phyloP scores from a whole-genome alignment of 2,888 invertebrate genomes.

The Polyommatus icarus region DNA sequence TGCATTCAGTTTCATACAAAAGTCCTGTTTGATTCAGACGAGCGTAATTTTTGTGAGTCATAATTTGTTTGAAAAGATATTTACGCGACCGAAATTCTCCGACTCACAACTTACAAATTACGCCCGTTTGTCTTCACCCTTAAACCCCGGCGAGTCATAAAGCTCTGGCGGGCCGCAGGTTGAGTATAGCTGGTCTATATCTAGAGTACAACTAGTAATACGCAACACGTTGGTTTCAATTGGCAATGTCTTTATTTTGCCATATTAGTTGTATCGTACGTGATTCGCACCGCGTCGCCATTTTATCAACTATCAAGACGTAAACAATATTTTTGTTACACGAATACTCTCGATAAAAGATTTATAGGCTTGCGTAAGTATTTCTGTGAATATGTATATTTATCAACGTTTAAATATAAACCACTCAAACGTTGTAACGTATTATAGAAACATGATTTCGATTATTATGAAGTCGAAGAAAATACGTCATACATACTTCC shows the following conservation, averaged over 20 bases:
- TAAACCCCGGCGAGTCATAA: too few relatives aligned
- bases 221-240: neutral
- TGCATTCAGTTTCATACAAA: too few relatives aligned
- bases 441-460: neutral
- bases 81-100: too few relatives aligned
- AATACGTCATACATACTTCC: neutral
- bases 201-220: neutral
- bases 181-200: neutral
- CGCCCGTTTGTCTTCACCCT: too few relatives aligned
- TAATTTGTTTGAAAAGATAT: too few relatives aligned
- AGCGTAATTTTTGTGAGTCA: too few relatives aligned
- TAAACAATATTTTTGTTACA: slow-evolving; percentile 2
- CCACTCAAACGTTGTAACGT: neutral
- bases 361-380: neutral
- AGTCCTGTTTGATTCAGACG: too few relatives aligned
- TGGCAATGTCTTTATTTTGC: slow-evolving; percentile 6
- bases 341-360: neutral
- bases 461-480: neutral
- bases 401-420: neutral
- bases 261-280: neutral
- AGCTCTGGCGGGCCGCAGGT: too few relatives aligned
- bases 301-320: too few relatives aligned
- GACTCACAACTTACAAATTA: too few relatives aligned
- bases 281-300: slow-evolving; percentile 8
- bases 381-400: neutral